A percentile compares a stretch with the other conserved stretches of the same genome.
These are phyloP conservation scores for Ptilodon capucinus DNA, from an alignment of 2,888 invertebrate genomes.

Conservation along the genomic window DNA sequence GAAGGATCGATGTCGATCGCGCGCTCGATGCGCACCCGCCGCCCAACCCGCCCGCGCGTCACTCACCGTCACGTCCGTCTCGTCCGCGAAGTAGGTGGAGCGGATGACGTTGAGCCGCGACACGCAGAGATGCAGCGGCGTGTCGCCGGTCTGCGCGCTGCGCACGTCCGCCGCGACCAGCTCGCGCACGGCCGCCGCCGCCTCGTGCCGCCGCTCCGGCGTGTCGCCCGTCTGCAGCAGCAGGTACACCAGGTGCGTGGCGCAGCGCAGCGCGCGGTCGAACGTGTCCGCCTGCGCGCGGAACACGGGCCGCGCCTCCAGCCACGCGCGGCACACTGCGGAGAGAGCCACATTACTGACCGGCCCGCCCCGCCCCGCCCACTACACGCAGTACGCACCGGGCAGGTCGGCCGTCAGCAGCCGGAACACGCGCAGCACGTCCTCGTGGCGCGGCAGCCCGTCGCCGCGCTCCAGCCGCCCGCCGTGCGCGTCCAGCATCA, in stretches of 20 bases:
- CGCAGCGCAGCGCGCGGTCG: constrained; percentile 90
- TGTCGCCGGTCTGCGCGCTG: constrained; percentile 87
- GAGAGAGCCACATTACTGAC: constrained; percentile 27
- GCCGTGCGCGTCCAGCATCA: constrained; percentile 89
- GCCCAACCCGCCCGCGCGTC: no score
- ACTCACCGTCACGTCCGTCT: constrained; percentile 54
- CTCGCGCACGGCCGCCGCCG: constrained; percentile 65
- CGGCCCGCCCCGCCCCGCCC: not conserved
- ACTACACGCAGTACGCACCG: constrained; percentile 45
- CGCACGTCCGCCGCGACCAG: constrained; percentile 85
- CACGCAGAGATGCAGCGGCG: constrained; percentile 92
- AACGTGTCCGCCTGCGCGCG: constrained; percentile 91
- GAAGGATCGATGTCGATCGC: no score
- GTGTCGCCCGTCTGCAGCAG: constrained; percentile 79
- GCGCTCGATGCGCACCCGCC: no score
- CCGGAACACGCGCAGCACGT: constrained; percentile 87
- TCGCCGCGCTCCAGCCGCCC: constrained; percentile 78
- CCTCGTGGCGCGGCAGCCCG: constrained; percentile 81
- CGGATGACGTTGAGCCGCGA: constrained; percentile 90
- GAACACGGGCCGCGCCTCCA: constrained; percentile 85
- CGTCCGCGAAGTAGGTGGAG: constrained; percentile 89
- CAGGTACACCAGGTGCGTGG: constrained; percentile 89
- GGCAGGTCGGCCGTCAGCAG: constrained; percentile 71
- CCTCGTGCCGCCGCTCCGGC: constrained; percentile 56
- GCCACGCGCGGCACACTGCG: constrained; percentile 85